Evolutionary conservation across 2,797 vertebrate genomes (phyloP), one percentile per base, ranked within the genome.

Genomic region (Micropoecilia bifurca): DNA sequence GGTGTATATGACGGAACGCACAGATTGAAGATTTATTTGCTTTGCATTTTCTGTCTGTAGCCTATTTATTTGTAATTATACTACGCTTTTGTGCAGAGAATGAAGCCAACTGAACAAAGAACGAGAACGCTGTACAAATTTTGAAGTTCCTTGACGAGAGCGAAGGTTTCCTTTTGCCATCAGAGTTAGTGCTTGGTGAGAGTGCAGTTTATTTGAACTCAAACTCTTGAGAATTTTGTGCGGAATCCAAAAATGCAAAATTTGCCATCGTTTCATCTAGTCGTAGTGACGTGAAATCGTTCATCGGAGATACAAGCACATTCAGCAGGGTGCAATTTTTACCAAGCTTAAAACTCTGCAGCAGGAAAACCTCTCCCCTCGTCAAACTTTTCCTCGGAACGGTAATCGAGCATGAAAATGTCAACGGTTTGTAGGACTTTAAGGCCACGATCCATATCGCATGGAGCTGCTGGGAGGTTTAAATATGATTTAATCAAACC

Each of bases 11-110:
- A 89, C 10, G 1, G 79, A 73, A 86, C 80, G 71, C 43, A 59
- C 85, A 61, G 71, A 84, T 82, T 82, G 82, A 89, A 90, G 80
- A 83, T 57, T 90, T 91, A 94, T 95, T 95, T 95, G 94, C 95
- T 93, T 92, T 69, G 82, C 80, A 76, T 88, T 82, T 77, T 81
- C 73, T 86, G 82, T 93, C 80, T 85, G 80, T 87, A 89, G 83
- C 43, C 73, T 94, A 95, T 95, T 94, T 94, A 93, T 94, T 93
- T 83, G 83, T 88, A 59, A 76, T 43, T 69, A 75, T 86, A 78
- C 45, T 87, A 81, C 83, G 81, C 89, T 91, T 92, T 94, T 87
- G 86, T 87, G 91, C 78, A 88, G 75, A 89, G 81, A 85, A 69
- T 78, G 30, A 73, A 82, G 81, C 48, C 80, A 83, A 73, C 77